A percentile compares a stretch with the other conserved stretches of the same genome.
These are phyloP conservation scores for Prinia subflava DNA, from an alignment of 2,113 vertebrate species.

Conservation along the genomic window DNA sequence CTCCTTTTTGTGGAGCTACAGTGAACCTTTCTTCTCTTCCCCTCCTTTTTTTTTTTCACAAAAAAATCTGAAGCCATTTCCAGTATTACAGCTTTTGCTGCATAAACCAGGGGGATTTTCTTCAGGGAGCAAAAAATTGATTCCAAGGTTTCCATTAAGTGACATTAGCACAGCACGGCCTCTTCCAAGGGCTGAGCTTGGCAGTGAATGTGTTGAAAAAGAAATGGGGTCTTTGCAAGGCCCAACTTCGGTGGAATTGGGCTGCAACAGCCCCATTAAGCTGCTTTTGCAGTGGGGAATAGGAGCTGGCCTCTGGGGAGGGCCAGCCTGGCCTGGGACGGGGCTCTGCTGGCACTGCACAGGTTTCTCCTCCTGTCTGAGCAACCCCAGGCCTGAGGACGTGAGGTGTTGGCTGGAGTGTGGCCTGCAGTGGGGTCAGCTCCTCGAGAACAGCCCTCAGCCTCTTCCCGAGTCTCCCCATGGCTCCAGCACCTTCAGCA, in stretches of 20 bases:
- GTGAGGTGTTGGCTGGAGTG: background rate
- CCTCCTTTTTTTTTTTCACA: background rate
- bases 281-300: background rate
- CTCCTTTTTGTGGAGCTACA: slow-evolving; percentile 38
- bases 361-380: background rate
- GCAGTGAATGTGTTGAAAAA: background rate
- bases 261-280: slow-evolving; percentile 19
- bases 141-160: slow-evolving; percentile 72
- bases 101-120: slow-evolving; percentile 69
- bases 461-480: background rate
- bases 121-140: slow-evolving; percentile 71
- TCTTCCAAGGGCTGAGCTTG: slow-evolving; percentile 57
- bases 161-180: slow-evolving; percentile 72
- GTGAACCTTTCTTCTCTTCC: slow-evolving; percentile 6
- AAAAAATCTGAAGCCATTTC: slow-evolving; percentile 60
- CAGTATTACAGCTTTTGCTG: slow-evolving; percentile 62
- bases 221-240: background rate
- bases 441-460: background rate
- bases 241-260: background rate
- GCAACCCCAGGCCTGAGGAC: background rate
- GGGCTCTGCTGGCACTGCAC: background rate
- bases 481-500: background rate
- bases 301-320: background rate
- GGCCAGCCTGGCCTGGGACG: background rate
- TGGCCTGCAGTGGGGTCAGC: background rate